Base-by-base conservation (phyloP, 1,140 invertebrate genomes). In the Pemphigus obesinymphae region DNA sequence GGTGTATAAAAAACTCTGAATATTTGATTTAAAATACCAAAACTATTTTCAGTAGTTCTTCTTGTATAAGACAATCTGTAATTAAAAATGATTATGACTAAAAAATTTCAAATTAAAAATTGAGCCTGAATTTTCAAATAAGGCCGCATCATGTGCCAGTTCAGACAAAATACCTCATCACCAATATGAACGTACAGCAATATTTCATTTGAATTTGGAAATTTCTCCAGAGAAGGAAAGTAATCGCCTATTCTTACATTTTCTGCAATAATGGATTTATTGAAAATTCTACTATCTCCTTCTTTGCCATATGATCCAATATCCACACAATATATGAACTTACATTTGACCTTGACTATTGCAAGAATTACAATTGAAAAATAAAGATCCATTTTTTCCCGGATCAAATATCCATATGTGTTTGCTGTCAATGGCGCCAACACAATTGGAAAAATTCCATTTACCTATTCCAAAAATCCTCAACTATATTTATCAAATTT, bases 291-390 rank as follows among this genome's bases (percentile, higher is more conserved):
- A 40, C 63, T 85, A 84, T 89, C 87, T 40, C 86, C 84, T 83
- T 87, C 84, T 80, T 85, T 86, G 20, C 87, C 88, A 83, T 87
- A 87, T 15, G 85, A 84, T 50, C 88, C 88, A 10, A 89, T 85
- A 83, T 89, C 86, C 55, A 89, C 84, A n/a, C n/a, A n/a, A 70
- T 83, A 84, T 40, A 86, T 85, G 84, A 89, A 89, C 82, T 86
- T 86, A 82, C 86, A 89, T 76, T 88, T 85, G 1, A 86, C 86
- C 85, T 90, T 88, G 61, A 88, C 88, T 23, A 89, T 61, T 5
- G 87, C 89, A 86, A 88, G 84, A 87, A 89, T 89, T 89, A 63
- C 88, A 88, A 84, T 89, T 89, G 72, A 85, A 88, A 84, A 84
- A 89, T 20, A 85, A 53, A 13, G 85, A 85, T 20, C 88, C 87